Evolutionary conservation across 2,113 vertebrate genomes (phyloP).

Genomic region (Etia nguti): DNA sequence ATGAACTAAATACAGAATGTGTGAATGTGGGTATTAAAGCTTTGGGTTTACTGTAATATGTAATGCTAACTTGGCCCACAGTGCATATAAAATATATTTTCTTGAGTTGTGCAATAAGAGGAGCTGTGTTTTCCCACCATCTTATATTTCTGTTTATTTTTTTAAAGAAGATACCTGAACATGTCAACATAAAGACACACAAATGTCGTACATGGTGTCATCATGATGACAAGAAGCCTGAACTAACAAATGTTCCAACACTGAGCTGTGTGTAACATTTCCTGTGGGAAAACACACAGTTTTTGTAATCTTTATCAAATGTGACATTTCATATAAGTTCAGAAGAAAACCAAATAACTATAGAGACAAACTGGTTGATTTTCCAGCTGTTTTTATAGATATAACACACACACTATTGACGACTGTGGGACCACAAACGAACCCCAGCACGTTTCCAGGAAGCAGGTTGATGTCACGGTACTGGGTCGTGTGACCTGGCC

Average conservation of each 20-base stretch:
- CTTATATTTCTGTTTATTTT: background rate
- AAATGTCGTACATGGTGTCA: background rate
- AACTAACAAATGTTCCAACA: background rate
- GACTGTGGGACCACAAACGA: background rate
- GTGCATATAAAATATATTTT: background rate
- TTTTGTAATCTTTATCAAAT: background rate
- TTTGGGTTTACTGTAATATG: background rate
- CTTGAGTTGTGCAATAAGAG: background rate
- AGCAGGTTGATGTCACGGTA: too few species aligned
- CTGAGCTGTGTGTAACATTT: background rate
- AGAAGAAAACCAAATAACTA: background rate
- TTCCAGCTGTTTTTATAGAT: background rate
- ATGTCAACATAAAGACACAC: background rate
- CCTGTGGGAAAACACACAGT: background rate
- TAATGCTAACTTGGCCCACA: background rate
- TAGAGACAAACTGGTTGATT: background rate
- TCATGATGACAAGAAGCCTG: background rate
- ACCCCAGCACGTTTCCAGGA: background rate
- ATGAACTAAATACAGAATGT: background rate
- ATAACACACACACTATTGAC: background rate
- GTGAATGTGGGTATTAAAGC: background rate
- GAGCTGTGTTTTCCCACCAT: background rate
- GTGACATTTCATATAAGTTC: background rate
- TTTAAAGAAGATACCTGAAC: background rate
- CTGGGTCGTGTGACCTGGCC: too few species aligned